A percentile compares a stretch with the other conserved stretches of the same genome.
phyloP scores from a whole-genome alignment of 64 coral and sea anemone genomes.

The Cladopsammia gracilis region DNA sequence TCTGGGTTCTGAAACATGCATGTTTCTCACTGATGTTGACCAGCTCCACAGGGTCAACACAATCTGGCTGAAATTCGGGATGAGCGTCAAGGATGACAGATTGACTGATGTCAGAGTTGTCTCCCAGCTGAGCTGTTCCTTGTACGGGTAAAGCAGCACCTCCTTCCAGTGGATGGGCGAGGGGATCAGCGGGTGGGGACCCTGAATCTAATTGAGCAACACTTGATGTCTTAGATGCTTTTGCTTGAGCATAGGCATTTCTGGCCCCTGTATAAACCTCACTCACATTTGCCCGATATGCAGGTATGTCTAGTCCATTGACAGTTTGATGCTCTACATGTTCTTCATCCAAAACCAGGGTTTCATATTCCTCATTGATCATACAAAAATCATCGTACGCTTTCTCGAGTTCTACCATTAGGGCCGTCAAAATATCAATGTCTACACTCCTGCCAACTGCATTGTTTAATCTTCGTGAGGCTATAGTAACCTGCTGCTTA shows the following conservation, averaged over 20 bases:
- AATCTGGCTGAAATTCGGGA: slow-evolving; percentile 9
- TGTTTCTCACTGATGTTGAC: not conserved
- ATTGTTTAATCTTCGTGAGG: slow-evolving; percentile 22
- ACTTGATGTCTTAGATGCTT: not conserved
- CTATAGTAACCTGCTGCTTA: slow-evolving; percentile 48
- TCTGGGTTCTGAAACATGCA: not conserved
- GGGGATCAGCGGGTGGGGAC: not conserved
- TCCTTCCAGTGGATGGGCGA: not conserved
- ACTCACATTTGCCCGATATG: slow-evolving; percentile 62
- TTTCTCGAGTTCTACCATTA: slow-evolving; percentile 72
- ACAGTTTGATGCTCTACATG: slow-evolving; percentile 55
- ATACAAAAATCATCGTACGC: slow-evolving; percentile 72
- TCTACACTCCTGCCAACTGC: slow-evolving; percentile 25
- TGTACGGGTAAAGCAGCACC: not conserved
- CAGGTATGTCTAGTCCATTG: slow-evolving; percentile 64
- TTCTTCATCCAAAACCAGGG: slow-evolving; percentile 30
- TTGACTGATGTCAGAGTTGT: not conserved
- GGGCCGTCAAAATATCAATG: slow-evolving; percentile 59
- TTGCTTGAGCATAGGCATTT: slow-evolving; percentile 41
- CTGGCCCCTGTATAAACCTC: slow-evolving; percentile 44
- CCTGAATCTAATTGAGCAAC: slow-evolving; percentile 1
- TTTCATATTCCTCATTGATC: slow-evolving; percentile 69
- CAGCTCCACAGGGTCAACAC: not conserved
- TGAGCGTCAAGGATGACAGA: slow-evolving; percentile 13
- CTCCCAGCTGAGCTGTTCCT: not conserved